Evolutionary conservation across 2,888 invertebrate species (phyloP).

Genomic region (Agrochola macilenta): DNA sequence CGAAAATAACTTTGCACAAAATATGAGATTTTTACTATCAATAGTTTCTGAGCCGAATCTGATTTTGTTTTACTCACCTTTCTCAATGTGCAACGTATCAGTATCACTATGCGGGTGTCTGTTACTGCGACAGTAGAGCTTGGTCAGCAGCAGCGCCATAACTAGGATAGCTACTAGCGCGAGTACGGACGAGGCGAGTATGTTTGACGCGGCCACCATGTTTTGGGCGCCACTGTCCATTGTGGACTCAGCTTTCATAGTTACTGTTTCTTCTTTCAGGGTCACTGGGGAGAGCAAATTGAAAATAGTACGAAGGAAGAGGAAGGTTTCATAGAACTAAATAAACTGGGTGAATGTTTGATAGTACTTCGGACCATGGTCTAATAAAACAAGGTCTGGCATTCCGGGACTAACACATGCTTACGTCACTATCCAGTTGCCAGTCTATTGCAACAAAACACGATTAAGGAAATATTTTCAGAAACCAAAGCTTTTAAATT

Average conservation of each 20-base stretch:
- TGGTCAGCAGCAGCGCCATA: conserved; percentile 75
- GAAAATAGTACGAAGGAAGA: background rate
- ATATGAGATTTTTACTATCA: background rate
- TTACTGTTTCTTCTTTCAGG: conserved; percentile 80
- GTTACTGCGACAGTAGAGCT: conserved; percentile 76
- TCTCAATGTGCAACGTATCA: conserved; percentile 76
- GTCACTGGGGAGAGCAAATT: conserved; percentile 70
- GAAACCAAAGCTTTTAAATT: no score
- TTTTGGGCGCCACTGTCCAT: conserved; percentile 73
- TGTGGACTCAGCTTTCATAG: conserved; percentile 82
- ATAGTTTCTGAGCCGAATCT: background rate
- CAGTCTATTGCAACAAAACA: no score
- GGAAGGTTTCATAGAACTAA: background rate
- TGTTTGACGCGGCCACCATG: conserved; percentile 74
- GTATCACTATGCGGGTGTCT: conserved; percentile 71
- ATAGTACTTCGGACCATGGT: no score
- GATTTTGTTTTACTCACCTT: conserved; percentile 73
- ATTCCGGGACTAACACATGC: no score
- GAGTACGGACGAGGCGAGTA: conserved; percentile 76
- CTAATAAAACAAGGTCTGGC: no score
- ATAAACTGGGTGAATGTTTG: background rate
- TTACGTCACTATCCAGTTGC: no score
- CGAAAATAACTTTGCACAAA: background rate
- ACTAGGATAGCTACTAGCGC: conserved; percentile 76
- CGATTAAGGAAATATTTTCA: no score